These are phyloP conservation scores for Scaptomyza cyrtandrae DNA, from an alignment of 2,888 invertebrate genomes.

Conservation along the genomic window DNA sequence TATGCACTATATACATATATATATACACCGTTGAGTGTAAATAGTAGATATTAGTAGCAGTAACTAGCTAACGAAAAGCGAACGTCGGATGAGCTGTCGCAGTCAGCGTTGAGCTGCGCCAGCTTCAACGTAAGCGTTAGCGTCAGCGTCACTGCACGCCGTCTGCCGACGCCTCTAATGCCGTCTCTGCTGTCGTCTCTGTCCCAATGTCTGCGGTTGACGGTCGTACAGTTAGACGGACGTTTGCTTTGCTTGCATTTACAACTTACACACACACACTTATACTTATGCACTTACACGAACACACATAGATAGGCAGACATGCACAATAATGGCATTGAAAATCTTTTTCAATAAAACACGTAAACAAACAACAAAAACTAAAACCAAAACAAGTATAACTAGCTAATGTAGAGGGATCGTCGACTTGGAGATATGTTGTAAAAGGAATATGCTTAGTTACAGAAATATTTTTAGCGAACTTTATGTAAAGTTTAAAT, in stretches of 20 bases:
- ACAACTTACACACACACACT: conserved; percentile 62
- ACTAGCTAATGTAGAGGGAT: conserved; percentile 21
- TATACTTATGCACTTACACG: conserved; percentile 16
- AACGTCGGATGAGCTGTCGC: conserved; percentile 61
- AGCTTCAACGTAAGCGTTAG: conserved; percentile 19
- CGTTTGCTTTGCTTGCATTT: conserved; percentile 78
- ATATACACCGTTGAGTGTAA: conserved; percentile 1
- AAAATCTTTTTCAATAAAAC: conserved; percentile 80
- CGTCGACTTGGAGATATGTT: conserved; percentile 34
- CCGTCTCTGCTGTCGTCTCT: conserved; percentile 49
- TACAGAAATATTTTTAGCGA: too few species aligned
- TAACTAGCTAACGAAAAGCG: conserved; percentile 28
- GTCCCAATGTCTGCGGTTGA: conserved; percentile 75
- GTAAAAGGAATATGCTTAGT: not conserved
- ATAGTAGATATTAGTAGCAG: conserved; percentile 34
- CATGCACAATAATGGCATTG: conserved; percentile 74
- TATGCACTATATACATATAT: not conserved
- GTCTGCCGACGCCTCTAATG: conserved; percentile 65
- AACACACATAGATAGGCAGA: conserved; percentile 42
- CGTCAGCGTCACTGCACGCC: conserved; percentile 39
- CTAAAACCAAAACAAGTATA: conserved; percentile 67
- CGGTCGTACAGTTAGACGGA: conserved; percentile 79
- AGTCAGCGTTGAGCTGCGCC: conserved; percentile 26
- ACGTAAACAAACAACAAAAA: conserved; percentile 77
- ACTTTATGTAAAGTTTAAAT: too few species aligned